Conservation (phyloP, 2,888 invertebrate genomes). For the Lingula anatina region DNA sequence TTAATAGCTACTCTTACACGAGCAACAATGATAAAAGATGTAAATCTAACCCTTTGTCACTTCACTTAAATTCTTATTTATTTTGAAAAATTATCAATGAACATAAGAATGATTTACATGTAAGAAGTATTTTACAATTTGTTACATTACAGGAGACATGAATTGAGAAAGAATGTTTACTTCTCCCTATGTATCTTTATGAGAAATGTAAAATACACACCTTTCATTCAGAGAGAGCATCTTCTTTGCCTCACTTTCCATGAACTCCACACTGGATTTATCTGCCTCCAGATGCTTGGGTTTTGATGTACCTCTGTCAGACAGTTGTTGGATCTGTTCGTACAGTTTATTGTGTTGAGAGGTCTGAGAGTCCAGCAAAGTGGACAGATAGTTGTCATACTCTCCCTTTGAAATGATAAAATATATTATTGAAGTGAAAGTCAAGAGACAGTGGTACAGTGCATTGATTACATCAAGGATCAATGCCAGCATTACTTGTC, state of each 20-base stretch:
- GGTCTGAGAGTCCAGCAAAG: constrained; percentile 37
- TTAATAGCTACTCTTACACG: no score
- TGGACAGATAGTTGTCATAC: constrained; percentile 46
- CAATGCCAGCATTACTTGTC: no score
- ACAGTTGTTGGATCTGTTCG: constrained; percentile 41
- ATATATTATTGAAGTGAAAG: not conserved
- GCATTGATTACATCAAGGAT: no score
- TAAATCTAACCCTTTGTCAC: no score
- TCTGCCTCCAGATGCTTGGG: constrained; percentile 27
- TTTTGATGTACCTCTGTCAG: constrained; percentile 28
- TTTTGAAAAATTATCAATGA: no score
- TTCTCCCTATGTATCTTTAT: not conserved
- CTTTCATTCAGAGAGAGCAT: constrained; percentile 31
- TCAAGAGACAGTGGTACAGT: no score
- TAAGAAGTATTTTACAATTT: no score
- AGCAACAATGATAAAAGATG: no score
- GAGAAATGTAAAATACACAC: constrained; percentile 11
- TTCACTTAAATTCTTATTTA: no score
- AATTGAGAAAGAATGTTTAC: no score
- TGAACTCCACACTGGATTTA: constrained; percentile 19
- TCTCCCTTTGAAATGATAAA: constrained; percentile 26
- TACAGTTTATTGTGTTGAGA: constrained; percentile 33
- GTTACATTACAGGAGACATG: no score
- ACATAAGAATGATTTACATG: no score
- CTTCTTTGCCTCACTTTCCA: constrained; percentile 31